Conservation (phyloP, 1,140 invertebrate species). For the Microvelia longipes region DNA sequence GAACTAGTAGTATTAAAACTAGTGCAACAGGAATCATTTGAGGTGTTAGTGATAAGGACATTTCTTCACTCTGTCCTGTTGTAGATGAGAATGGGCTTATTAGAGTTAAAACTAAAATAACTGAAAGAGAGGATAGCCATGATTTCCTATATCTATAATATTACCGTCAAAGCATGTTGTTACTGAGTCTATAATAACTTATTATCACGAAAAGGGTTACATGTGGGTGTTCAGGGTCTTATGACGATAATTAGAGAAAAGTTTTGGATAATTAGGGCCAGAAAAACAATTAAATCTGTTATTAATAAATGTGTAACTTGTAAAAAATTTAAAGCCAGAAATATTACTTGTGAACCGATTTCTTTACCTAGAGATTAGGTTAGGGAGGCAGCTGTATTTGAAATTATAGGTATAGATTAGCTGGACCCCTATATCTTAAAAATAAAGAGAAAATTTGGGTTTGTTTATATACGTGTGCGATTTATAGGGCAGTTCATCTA, state of each 20-base stretch:
- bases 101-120: neutral
- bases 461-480: constrained; percentile 27
- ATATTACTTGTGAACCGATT: neutral
- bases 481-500: constrained; percentile 20
- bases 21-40: neutral
- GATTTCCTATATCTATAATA: neutral
- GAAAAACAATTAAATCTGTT: neutral
- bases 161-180: neutral
- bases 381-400: neutral
- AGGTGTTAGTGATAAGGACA: neutral
- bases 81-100: neutral
- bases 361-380: neutral
- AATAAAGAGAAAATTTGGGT: constrained; percentile 23
- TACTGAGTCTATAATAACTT: neutral
- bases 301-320: neutral
- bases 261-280: neutral
- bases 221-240: neutral
- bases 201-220: neutral
- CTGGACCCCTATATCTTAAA: neutral
- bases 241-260: neutral
- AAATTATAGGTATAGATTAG: neutral
- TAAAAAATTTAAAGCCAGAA: neutral
- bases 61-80: neutral
- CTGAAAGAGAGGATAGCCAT: neutral
- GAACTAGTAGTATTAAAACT: neutral